Conservation (phyloP, 2,113 vertebrate genomes). For the Ibidorhyncha struthersii region DNA sequence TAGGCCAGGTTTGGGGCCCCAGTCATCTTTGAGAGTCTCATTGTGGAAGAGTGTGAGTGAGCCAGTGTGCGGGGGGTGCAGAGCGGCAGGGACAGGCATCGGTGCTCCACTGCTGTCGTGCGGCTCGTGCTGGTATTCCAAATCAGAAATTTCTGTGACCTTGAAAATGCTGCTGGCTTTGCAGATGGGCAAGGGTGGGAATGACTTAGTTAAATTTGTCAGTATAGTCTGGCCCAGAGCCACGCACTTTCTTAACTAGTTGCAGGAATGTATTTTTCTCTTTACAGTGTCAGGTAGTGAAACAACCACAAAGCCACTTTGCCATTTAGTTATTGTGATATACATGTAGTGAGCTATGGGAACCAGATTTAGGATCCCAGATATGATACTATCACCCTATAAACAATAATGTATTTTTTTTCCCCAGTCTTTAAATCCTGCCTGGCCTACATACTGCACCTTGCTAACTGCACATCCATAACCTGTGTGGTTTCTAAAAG, state of each 20-base stretch:
- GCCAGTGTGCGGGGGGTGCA: rapidly evolving
- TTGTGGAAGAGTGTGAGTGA: neutral
- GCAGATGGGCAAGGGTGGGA: neutral
- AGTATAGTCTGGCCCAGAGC: neutral
- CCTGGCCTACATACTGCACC: neutral
- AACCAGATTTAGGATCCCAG: neutral
- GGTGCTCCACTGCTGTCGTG: rapidly evolving
- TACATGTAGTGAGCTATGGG: neutral
- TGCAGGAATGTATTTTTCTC: neutral
- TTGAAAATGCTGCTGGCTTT: neutral
- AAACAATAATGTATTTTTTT: neutral
- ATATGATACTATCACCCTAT: neutral
- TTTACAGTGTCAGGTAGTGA: neutral
- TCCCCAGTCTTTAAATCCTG: neutral
- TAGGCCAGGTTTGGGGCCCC: neutral
- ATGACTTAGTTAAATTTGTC: neutral
- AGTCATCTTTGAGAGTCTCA: neutral
- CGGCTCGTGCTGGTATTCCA: rapidly evolving
- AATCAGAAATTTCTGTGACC: neutral
- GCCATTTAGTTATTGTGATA: neutral
- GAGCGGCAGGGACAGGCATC: neutral
- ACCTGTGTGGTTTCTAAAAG: neutral
- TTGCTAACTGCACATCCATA: neutral
- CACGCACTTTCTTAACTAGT: neutral
- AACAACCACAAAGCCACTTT: neutral